Evolutionary conservation across 2,113 vertebrate species (phyloP).

Genomic region (Pterocles gutturalis): DNA sequence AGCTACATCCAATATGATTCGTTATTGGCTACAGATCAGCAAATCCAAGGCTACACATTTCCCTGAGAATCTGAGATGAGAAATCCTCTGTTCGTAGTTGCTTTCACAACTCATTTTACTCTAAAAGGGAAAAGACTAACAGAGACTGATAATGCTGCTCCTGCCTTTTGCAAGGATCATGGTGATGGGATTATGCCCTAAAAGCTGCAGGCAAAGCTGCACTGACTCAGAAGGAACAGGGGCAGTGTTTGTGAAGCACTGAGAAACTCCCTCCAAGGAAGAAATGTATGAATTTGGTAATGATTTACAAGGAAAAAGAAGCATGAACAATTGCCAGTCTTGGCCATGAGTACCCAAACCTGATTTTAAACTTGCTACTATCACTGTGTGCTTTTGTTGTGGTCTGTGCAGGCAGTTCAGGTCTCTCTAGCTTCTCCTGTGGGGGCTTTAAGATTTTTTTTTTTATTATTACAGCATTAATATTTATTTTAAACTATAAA

Average conservation of each 20-base stretch:
- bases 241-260: neutral
- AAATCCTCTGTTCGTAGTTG: neutral
- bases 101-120: neutral
- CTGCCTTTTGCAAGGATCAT: neutral
- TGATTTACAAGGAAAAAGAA: neutral
- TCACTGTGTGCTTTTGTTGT: neutral
- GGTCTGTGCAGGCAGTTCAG: neutral
- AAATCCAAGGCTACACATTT: neutral
- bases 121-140: neutral
- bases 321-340: neutral
- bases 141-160: neutral
- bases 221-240: neutral
- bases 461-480: neutral
- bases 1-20: neutral
- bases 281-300: neutral
- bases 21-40: neutral
- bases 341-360: neutral
- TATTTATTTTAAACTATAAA: neutral
- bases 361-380: neutral
- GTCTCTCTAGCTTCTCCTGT: neutral
- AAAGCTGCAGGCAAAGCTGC: neutral
- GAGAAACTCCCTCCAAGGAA: neutral
- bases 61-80: neutral
- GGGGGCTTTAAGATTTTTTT: neutral
- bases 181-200: neutral